Percentiles rank a stretch among this genome's conserved stretches.
Evolutionary conservation across 2,888 invertebrate species (phyloP).

Genomic region (Pristionchus japonicus): DNA sequence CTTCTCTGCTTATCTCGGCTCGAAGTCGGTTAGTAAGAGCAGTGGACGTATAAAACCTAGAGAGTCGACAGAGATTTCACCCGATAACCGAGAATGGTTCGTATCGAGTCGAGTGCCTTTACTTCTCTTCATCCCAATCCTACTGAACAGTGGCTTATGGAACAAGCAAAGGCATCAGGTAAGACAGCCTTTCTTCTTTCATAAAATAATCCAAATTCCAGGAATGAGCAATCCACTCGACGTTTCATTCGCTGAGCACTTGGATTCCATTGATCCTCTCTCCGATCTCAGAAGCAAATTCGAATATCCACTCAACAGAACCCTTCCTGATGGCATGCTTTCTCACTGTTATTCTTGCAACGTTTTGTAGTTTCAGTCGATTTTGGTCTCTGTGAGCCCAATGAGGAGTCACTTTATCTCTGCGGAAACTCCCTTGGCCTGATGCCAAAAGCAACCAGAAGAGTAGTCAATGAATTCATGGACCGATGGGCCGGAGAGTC

Average conservation of each 20-base stretch:
- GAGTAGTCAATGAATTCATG: constrained; percentile 76
- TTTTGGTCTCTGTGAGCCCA: constrained; percentile 61
- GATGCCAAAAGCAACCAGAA: constrained; percentile 77
- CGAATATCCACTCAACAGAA: constrained; percentile 65
- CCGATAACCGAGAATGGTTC: not conserved
- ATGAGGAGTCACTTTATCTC: constrained; percentile 79
- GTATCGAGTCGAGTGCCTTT: not conserved
- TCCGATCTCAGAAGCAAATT: constrained; percentile 63
- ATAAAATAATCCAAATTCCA: not conserved
- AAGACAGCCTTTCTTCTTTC: not conserved
- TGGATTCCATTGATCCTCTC: not conserved
- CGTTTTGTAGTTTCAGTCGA: constrained; percentile 53
- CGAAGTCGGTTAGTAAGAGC: not conserved
- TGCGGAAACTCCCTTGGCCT: constrained; percentile 80
- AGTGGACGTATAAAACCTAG: not conserved
- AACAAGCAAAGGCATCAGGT: not conserved
- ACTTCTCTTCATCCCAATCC: not conserved
- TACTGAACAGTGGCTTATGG: not conserved
- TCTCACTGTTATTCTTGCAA: not conserved
- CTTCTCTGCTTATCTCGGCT: not conserved
- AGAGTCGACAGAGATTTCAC: not conserved
- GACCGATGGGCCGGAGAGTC: constrained; percentile 79
- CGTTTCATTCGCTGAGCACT: not conserved
- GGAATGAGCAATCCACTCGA: not conserved
- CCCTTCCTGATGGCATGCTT: constrained; percentile 63